These are phyloP conservation scores for Xenopus laevis DNA, from an alignment of 2,113 vertebrate genomes.

Conservation along the genomic window DNA sequence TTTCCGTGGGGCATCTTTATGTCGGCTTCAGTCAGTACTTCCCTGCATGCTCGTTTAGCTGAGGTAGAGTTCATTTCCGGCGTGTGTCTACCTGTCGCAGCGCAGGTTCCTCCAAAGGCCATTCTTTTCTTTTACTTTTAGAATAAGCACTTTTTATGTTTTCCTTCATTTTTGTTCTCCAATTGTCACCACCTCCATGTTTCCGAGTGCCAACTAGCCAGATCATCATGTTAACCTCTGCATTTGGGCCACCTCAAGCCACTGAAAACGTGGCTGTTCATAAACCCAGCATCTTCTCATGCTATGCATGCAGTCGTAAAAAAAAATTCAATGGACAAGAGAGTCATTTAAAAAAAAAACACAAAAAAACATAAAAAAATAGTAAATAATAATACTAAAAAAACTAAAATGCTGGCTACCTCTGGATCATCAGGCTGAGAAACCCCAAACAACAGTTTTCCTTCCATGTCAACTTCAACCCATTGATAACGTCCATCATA, in stretches of 20 bases:
- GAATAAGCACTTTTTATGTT: constrained; percentile 79
- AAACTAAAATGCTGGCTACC: constrained; percentile 86
- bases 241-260: constrained; percentile 83
- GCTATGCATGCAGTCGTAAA: constrained; percentile 89
- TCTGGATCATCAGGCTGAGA: constrained; percentile 89
- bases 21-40: constrained; percentile 88
- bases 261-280: constrained; percentile 80
- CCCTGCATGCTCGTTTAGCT: constrained; percentile 86
- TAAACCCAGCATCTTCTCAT: constrained; percentile 85
- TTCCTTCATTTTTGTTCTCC: constrained; percentile 73
- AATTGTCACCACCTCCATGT: constrained; percentile 83
- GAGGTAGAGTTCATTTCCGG: constrained; percentile 73
- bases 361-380: constrained; percentile 48
- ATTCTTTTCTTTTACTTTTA: constrained; percentile 60
- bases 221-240: constrained; percentile 88
- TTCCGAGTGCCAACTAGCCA: constrained; percentile 87
- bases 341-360: constrained; percentile 71
- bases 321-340: constrained; percentile 60
- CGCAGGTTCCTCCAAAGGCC: constrained; percentile 83
- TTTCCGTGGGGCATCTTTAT: constrained; percentile 86
- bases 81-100: constrained; percentile 68
- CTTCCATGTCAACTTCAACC: constrained; percentile 89
- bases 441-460: constrained; percentile 87
- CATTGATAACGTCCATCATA: constrained; percentile 88
- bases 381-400: constrained; percentile 39